Percentiles rank a stretch among this genome's conserved stretches.
Conservation (phyloP, 2,888 invertebrate genomes). For the Caenorhabditis uteleia region DNA sequence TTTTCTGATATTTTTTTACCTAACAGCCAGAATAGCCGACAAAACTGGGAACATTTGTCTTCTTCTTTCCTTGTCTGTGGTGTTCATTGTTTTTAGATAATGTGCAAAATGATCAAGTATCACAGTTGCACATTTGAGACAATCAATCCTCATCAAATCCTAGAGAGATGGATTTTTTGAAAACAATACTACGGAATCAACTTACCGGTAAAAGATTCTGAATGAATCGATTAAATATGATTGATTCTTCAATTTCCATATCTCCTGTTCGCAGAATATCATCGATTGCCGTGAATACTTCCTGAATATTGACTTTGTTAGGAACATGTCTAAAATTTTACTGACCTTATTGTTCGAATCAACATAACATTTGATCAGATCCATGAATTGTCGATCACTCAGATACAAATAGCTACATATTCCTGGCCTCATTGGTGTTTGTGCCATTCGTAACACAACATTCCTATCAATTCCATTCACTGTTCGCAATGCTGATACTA, state of each 20-base stretch:
- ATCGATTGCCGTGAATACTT: conserved; percentile 27
- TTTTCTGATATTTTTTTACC: conserved; percentile 8
- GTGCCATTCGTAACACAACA: conserved; percentile 30
- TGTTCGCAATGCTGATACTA: conserved; percentile 20
- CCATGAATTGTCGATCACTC: conserved; percentile 37
- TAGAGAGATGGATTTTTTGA: conserved; percentile 11
- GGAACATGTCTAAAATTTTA: not conserved
- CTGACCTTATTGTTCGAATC: conserved; percentile 10
- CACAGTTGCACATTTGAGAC: conserved; percentile 36
- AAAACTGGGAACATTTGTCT: conserved; percentile 40
- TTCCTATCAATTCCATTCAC: conserved; percentile 23
- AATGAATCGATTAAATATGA: conserved; percentile 9
- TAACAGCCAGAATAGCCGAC: conserved; percentile 36
- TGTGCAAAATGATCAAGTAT: conserved; percentile 47
- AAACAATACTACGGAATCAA: not conserved
- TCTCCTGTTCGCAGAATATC: conserved; percentile 27
- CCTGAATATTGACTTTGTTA: conserved; percentile 1
- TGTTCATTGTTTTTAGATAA: conserved; percentile 14
- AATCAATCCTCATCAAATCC: conserved; percentile 25
- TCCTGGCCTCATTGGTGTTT: conserved; percentile 23
- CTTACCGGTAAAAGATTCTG: conserved; percentile 8
- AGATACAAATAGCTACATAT: conserved; percentile 37
- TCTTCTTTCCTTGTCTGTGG: conserved; percentile 14
- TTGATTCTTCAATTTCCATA: conserved; percentile 18
- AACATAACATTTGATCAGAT: conserved; percentile 38